A percentile compares a stretch with the other conserved stretches of the same genome.
These are phyloP conservation scores for Thalassoma bifasciatum DNA, from an alignment of 2,113 vertebrate species.

Conservation along the genomic window DNA sequence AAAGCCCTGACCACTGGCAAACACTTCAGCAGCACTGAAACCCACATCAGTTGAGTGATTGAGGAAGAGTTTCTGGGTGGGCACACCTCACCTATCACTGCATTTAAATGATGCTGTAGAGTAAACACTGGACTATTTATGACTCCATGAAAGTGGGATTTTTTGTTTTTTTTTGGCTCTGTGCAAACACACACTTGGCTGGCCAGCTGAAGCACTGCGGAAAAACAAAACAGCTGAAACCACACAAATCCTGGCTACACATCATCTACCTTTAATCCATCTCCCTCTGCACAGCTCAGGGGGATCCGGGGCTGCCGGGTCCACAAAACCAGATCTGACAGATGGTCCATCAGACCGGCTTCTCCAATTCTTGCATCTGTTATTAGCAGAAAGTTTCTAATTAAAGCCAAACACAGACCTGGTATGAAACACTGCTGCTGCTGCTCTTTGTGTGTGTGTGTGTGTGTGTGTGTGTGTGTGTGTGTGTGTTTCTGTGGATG, in stretches of 20 bases:
- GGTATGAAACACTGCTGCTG: conserved; percentile 15
- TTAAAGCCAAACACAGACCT: conserved; percentile 26
- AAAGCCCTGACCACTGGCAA: background rate
- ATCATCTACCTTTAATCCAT: conserved; percentile 28
- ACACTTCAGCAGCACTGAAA: background rate
- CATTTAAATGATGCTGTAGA: background rate
- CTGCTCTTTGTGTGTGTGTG: too few relatives aligned
- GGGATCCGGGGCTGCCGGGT: background rate
- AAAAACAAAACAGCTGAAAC: conserved; percentile 54
- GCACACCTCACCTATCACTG: background rate
- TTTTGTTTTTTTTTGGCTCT: conserved; percentile 36
- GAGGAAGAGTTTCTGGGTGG: background rate
- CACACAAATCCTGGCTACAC: conserved; percentile 23
- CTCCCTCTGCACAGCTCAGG: conserved; percentile 6
- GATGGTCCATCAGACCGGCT: conserved; percentile 30
- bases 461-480: too few relatives aligned
- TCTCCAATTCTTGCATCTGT: conserved; percentile 16
- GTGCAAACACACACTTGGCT: conserved; percentile 40
- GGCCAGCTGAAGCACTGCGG: conserved; percentile 32
- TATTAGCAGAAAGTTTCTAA: conserved; percentile 27
- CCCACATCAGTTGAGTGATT: background rate
- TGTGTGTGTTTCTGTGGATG: conserved; percentile 2
- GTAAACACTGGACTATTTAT: conserved; percentile 22
- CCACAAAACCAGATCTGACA: conserved; percentile 30
- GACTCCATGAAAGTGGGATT: conserved; percentile 3